Base-by-base conservation (phyloP, 2,797 vertebrate genomes). In the Lophotriccus pileatus region DNA sequence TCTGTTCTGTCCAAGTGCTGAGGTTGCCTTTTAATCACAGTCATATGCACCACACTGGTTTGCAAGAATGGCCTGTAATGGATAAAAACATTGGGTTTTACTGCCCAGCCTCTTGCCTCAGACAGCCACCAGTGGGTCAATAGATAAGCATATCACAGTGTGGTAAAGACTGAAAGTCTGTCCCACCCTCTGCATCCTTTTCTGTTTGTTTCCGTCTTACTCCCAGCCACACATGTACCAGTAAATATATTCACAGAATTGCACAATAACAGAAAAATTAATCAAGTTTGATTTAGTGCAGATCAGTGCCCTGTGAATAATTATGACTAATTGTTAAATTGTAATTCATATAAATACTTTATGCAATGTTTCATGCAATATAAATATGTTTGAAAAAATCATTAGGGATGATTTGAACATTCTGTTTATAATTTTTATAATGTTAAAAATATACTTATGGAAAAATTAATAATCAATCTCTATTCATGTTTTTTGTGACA, bases 401-500 rank as follows among this genome's bases (percentile, higher is more conserved):
- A 0, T 12, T 52, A 14, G 5, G 4, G 6, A 0, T 7, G 6
- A n/a, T 80, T 89, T 36, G 13, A 69, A 83, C 9, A 66, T 30
- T 16, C 3, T 46, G n/a, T 58, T 43, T 73, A 47, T 17, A 47
- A 43, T 81, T 81, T 10, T 59, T 30, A 24, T 24, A 74, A 62
- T 43, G 8, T 13, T 78, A 12, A 81, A 84, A 90, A 75, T 49
- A 20, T 58, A 12, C 2, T 27, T 79, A 36, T 2, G 3, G 8
- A 39, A 89, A 75, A 82, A 44, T 44, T 3, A 78, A 44, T 36
- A 87, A 75, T 63, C 14, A 30, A 9, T 50, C 5, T 19, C 15
- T 60, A 22, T 44, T 72, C 2, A 1, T 70, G 14, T 52, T 87
- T 84, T 47, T 16, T 79, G 5, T 43, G 66, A 69, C 8, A 64